A percentile compares a stretch with the other conserved stretches of the same genome.
These are phyloP conservation scores for Sylvietta virens DNA, from an alignment of 2,113 vertebrate species.

Conservation along the genomic window DNA sequence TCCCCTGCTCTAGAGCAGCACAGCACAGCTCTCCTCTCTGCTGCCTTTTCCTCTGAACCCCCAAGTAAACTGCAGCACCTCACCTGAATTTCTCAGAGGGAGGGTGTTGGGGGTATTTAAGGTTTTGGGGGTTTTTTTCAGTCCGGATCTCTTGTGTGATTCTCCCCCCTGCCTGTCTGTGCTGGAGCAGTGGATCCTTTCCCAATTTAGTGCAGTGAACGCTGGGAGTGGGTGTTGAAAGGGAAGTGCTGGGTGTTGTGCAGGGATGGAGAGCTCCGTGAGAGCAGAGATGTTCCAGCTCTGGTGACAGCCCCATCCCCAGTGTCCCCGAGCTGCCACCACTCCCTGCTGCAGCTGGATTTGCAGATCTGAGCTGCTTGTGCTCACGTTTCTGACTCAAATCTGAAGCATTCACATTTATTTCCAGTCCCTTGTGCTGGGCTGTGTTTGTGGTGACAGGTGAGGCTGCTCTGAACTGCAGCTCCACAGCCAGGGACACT, in stretches of 20 bases:
- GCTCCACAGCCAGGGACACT: background rate
- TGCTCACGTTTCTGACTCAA: background rate
- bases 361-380: background rate
- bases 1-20: background rate
- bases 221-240: background rate
- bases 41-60: background rate
- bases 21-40: background rate
- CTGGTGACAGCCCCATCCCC: background rate
- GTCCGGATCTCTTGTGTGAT: background rate
- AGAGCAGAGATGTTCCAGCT: background rate
- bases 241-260: background rate
- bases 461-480: background rate
- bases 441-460: background rate
- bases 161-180: background rate
- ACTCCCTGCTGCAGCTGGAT: background rate
- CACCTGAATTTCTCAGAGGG: background rate
- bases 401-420: background rate
- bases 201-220: background rate
- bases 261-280: background rate
- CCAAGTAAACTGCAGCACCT: background rate
- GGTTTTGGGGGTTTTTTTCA: fast-evolving
- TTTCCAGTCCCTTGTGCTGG: background rate
- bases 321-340: background rate
- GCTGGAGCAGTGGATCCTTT: background rate
- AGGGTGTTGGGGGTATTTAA: background rate